Evolutionary conservation across 92 coral and sea anemone genomes (phyloP), one percentile per base, ranked within the genome.

Genomic region (Zoanthus sansibaricus): DNA sequence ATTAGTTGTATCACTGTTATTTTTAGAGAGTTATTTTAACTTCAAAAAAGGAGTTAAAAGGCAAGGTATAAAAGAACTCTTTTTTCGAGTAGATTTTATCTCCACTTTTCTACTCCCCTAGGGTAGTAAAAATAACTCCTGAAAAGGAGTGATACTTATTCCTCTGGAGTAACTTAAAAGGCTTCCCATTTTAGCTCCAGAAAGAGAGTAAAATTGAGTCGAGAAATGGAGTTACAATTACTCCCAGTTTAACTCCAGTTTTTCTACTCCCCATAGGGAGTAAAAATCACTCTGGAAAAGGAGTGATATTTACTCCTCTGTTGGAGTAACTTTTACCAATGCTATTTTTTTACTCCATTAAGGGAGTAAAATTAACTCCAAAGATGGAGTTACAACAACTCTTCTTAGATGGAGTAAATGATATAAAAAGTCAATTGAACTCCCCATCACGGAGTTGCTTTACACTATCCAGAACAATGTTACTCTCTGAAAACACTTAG

Each of bases 251-350:
- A 71, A 71, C 75, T 71, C 46, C 75, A 71, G 31, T 71, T 71
- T 71, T 71, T 71, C 75, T 25, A 71, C 75, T 71, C 75, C 75
- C 46, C 46, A 13, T 25, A 71, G 3, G 75, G 75, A 47, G 75
- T 71, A 71, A 71, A 71, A 71, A 71, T 31, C 31, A 71, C 75
- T 71, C 75, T 16, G 31, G 11, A 71, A 71, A 71, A 25, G 46
- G 75, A 71, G 75, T 71, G 46, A 71, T 71, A 71, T 71, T 71
- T 71, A 71, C 75, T 71, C 46, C 75, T 25, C 75, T 71, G 75
- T 71, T 31, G 75, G 75, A 71, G 46, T 71, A 71, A 71, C 75
- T 71, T 71, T 71, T 71, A 31, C 75, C 31, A 71, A 1, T 71
- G 75, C 75, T 71, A 11, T 25, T 49, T 71, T 68, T 68, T 68